Evolutionary conservation across 2,797 vertebrate species (phyloP), one percentile per base, ranked within the genome.

Genomic region (Takifugu rubripes): DNA sequence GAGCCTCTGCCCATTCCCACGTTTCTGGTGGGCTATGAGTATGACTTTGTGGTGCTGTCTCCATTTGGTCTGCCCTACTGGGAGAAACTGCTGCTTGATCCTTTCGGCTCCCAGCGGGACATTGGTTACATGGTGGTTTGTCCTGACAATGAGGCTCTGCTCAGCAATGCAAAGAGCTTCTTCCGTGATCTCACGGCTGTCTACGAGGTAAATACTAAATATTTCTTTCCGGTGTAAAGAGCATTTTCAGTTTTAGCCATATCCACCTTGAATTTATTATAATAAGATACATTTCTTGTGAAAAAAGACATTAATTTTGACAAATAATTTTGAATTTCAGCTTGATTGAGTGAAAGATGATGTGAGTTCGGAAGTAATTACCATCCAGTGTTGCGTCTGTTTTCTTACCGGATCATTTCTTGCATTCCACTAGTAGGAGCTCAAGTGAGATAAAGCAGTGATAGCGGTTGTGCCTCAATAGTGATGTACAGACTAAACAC

Each of bases 1-100:
- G 97, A 99, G 92, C 97, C 97, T 57, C 91, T 99, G 87, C 97
- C 97, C 83, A 97, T 99, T 68, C 97, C 97, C 12, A 98, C 97
- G 0, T 98, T 99, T 90, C 85, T 99, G 89, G 89, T 99, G 65
- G 97, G 97, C 47, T 96, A 96, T 0, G 97, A 99, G 90, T 97
- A 94, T 26, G 97, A 99, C 85, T 99, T 96, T 74, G 92, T 99
- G 92, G 96, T 99, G 90, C 94, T 99, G 85, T 99, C 97, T 75
- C 97, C 97, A 2, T 99, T 99, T 74, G 96, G 95, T 6, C 86
- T 99, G 84, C 96, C 97, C 6, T 98, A 98, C 54, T 99, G 97
- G 97, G 97, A 99, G 90, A 96, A 97, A 87, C 93, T 99, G 82
- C 94, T 98, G 82, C 84, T 99, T 78, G 97, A 99, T 81, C 97